Conservation (phyloP, 2,797 vertebrate genomes). For the Anniella stebbinsi region DNA sequence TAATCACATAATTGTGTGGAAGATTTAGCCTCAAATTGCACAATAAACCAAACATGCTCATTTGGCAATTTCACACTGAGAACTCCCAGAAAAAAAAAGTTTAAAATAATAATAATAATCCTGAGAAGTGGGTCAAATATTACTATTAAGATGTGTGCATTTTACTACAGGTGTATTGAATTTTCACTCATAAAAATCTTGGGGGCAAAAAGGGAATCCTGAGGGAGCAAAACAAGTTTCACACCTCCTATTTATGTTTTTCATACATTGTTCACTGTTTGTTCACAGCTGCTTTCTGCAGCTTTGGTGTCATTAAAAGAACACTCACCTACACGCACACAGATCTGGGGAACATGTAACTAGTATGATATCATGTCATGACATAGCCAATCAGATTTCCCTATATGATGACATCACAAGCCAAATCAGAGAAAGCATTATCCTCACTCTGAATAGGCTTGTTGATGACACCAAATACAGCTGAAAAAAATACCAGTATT, state of each 20-base stretch:
- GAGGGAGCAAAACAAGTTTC: not conserved
- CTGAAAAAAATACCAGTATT: no score
- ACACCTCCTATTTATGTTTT: not conserved
- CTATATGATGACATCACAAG: conserved; percentile 1
- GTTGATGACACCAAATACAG: not conserved
- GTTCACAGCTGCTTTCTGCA: not conserved
- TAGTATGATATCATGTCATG: not conserved
- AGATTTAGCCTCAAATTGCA: conserved; percentile 71
- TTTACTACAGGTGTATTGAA: not conserved
- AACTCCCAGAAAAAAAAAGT: conserved; percentile 47
- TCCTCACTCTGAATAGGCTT: conserved; percentile 5
- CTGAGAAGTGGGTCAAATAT: conserved; percentile 3
- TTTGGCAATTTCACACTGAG: conserved; percentile 63
- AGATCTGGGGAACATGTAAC: not conserved
- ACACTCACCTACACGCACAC: not conserved
- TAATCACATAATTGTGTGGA: conserved; percentile 63
- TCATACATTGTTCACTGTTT: not conserved
- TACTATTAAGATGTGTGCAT: not conserved
- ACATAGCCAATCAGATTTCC: not conserved
- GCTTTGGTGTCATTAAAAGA: not conserved
- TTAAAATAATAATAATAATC: no score
- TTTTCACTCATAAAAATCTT: not conserved
- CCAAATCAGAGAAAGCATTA: not conserved
- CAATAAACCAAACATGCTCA: conserved; percentile 56
- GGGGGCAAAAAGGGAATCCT: not conserved